Base-by-base conservation (phyloP, 2,113 vertebrate genomes). In the Lophotis ruficrista region DNA sequence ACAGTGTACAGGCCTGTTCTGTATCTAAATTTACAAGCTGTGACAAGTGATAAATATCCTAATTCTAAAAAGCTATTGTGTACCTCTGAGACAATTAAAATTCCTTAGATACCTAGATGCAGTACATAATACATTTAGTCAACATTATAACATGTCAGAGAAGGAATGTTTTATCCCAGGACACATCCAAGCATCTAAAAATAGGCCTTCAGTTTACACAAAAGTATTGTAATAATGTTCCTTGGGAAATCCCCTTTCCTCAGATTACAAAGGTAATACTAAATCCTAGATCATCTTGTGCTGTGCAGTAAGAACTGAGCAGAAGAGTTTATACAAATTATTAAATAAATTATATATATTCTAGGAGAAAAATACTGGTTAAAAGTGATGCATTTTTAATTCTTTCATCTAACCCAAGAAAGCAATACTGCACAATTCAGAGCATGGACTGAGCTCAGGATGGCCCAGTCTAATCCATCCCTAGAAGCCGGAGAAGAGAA, bases 31-130 rank as follows among this genome's bases (percentile, higher is more conserved):
- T 95, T 97, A 92, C 90, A 94, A 95, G 93, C 95, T 87, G 72
- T 93, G 83, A 97, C 90, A 97, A 95, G 83, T 94, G 95, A 96
- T 95, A 97, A 97, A 97, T 96, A 94, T 61, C 62, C 85, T 88
- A 92, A 90, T 87, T 97, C 89, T 85, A 92, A 94, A 97, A 95
- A 85, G 64, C 84, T 88, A 95, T 97, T 92, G 81, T 90, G 51
- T 95, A 97, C 94, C 65, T 94, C 93, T 53, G 69, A 93, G 88
- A 96, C 83, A 96, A 91, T 96, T 96, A 96, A 96, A 96, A 97
- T 97, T 96, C 96, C 87, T 94, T 83, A 90, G 93, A 95, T 96
- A 96, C 84, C 90, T 96, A 94, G 45, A 87, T 94, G 93, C 53
- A 93, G 91, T 97, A 97, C 79, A 97, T 93, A 97, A 96, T 96